Evolutionary conservation across 2,888 invertebrate species (phyloP).

Genomic region (Alsophila aescularia): DNA sequence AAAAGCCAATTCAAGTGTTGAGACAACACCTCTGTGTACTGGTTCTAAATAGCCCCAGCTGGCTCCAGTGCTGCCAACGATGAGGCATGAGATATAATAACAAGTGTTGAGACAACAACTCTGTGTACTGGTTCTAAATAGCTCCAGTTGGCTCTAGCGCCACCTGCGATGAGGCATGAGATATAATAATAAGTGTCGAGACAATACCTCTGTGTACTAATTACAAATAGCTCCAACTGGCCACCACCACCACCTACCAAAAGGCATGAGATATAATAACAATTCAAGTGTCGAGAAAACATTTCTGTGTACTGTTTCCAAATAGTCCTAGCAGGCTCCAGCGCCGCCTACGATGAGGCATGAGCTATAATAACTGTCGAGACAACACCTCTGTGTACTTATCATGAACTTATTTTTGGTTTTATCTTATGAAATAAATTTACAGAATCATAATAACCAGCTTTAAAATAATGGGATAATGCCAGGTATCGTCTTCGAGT

Average conservation of each 20-base stretch:
- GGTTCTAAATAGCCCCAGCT: slow-evolving; percentile 1
- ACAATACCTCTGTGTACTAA: slow-evolving; percentile 19
- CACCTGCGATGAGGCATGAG: background rate
- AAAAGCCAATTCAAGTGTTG: slow-evolving; percentile 23
- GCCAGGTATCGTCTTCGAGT: too few relatives aligned
- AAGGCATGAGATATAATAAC: background rate
- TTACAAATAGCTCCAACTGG: background rate
- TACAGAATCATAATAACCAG: too few relatives aligned
- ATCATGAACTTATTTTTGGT: too few relatives aligned
- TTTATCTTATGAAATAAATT: too few relatives aligned
- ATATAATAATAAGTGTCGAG: slow-evolving; percentile 5
- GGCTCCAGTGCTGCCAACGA: background rate
- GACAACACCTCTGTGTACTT: too few relatives aligned
- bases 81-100: background rate
- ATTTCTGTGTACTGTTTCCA: slow-evolving; percentile 13
- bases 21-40: slow-evolving; percentile 19
- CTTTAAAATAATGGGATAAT: too few relatives aligned
- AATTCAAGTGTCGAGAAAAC: slow-evolving; percentile 12
- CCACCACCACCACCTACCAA: background rate
- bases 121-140: slow-evolving; percentile 12
- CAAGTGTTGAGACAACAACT: slow-evolving; percentile 15
- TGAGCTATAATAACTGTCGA: background rate
- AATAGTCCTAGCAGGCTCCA: background rate
- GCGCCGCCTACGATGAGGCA: background rate
- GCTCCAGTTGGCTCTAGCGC: background rate